These are phyloP conservation scores for Falco berigora DNA, from an alignment of 2,797 vertebrate genomes.

Conservation along the genomic window DNA sequence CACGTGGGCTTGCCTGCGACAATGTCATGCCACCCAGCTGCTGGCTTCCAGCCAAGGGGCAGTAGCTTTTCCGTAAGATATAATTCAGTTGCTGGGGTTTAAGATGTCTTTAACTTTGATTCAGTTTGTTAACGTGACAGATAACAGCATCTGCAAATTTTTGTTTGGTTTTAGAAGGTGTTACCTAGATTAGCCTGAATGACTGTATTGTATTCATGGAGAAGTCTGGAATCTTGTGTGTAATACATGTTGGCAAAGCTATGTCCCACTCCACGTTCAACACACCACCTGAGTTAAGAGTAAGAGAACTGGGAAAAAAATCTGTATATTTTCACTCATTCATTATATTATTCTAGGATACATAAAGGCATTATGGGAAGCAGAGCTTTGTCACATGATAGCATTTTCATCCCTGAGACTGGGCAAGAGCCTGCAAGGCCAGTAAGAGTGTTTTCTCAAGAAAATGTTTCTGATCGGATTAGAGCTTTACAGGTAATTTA, in stretches of 20 bases:
- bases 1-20: not conserved
- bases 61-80: not conserved
- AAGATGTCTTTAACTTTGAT: not conserved
- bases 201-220: not conserved
- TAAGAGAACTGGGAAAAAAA: not conserved
- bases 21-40: not conserved
- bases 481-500: constrained; percentile 87
- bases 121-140: not conserved
- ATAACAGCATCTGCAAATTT: not conserved
- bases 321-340: not conserved
- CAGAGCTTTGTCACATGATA: constrained; percentile 91
- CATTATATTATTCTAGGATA: constrained; percentile 68
- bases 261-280: not conserved
- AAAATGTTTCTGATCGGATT: constrained; percentile 88
- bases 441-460: constrained; percentile 84
- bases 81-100: not conserved
- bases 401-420: constrained; percentile 87
- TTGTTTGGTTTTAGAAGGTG: not conserved
- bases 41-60: not conserved
- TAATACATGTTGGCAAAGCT: not conserved
- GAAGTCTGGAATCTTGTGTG: not conserved
- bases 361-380: constrained; percentile 78
- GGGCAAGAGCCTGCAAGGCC: constrained; percentile 76
- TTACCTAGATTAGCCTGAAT: not conserved
- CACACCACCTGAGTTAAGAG: not conserved